Conservation (phyloP, 2,113 vertebrate species). For the Lota lota region DNA sequence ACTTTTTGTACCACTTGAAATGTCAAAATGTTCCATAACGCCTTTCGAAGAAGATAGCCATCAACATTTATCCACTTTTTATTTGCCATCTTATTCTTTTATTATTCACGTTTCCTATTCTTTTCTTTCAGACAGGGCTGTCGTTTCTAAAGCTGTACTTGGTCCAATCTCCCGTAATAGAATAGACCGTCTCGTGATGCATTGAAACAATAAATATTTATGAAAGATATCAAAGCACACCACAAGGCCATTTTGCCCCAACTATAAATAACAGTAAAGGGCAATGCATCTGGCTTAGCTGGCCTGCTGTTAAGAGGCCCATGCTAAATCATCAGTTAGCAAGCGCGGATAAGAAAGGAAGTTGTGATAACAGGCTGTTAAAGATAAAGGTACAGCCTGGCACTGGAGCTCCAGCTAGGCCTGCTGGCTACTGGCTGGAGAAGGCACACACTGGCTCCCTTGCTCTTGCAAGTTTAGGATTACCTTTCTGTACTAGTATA, state of each 20-base stretch:
- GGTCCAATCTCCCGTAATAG: constrained; percentile 18
- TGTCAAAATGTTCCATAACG: constrained; percentile 4
- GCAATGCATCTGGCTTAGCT: constrained; percentile 17
- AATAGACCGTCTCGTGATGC: constrained; percentile 23
- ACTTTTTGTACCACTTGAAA: constrained; percentile 11
- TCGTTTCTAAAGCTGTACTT: constrained; percentile 22
- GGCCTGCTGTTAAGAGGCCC: constrained; percentile 30
- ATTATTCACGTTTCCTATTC: neutral
- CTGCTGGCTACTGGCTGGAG: neutral
- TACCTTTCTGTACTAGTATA: no score
- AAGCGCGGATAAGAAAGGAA: constrained; percentile 6
- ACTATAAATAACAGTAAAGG: constrained; percentile 46
- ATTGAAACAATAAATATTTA: constrained; percentile 57
- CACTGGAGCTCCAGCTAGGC: neutral
- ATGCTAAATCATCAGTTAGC: constrained; percentile 32
- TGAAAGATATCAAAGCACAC: constrained; percentile 44
- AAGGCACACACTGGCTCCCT: neutral
- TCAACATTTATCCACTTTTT: constrained; percentile 3
- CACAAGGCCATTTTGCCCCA: constrained; percentile 6
- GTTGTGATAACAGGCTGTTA: constrained; percentile 14
- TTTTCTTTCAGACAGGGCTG: neutral
- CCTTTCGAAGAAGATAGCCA: constrained; percentile 7
- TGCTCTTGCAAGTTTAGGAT: neutral
- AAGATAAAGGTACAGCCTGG: neutral
- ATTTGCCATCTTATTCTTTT: neutral